Evolutionary conservation across 1,140 invertebrate genomes (phyloP).

Genomic region (Catajapyx aquilonaris): DNA sequence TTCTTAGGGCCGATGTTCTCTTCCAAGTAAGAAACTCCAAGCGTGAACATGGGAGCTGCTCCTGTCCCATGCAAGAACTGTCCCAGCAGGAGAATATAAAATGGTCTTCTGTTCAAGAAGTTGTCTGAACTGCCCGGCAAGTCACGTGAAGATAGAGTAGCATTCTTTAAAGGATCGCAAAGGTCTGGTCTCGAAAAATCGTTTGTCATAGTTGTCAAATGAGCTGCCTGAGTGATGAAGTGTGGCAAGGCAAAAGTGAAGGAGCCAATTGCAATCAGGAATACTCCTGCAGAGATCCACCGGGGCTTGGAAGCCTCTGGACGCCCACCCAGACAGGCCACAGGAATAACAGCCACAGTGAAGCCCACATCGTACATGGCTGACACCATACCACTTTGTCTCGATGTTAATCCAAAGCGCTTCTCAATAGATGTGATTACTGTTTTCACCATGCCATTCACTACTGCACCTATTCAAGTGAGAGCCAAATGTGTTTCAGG

Average conservation of each 20-base stretch:
- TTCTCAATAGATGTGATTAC: slow-evolving; percentile 76
- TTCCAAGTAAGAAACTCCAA: slow-evolving; percentile 53
- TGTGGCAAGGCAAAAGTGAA: slow-evolving; percentile 30
- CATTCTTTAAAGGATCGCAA: too few species aligned
- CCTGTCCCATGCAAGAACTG: slow-evolving; percentile 59
- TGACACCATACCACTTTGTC: slow-evolving; percentile 55
- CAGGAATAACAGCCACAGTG: slow-evolving; percentile 56
- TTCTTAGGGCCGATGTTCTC: slow-evolving; percentile 59
- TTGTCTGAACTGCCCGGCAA: too few species aligned
- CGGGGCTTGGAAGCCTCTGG: slow-evolving; percentile 47
- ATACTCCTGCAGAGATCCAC: slow-evolving; percentile 50
- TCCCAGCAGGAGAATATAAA: slow-evolving; percentile 21
- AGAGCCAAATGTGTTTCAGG: too few species aligned
- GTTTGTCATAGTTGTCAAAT: too few species aligned
- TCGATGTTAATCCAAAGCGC: slow-evolving; percentile 54
- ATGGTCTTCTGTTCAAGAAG: too few species aligned
- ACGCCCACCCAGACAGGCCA: slow-evolving; percentile 64
- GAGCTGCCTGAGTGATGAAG: too few species aligned
- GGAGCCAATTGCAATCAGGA: slow-evolving; percentile 29
- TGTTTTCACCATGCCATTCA: slow-evolving; percentile 72
- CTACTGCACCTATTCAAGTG: slow-evolving; percentile 69
- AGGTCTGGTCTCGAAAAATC: too few species aligned
- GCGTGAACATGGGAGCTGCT: slow-evolving; percentile 51
- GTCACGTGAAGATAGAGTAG: too few species aligned
- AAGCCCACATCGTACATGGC: slow-evolving; percentile 68